Evolutionary conservation across 1,140 invertebrate genomes (phyloP).

Genomic region (Leptonema lineaticorne): DNA sequence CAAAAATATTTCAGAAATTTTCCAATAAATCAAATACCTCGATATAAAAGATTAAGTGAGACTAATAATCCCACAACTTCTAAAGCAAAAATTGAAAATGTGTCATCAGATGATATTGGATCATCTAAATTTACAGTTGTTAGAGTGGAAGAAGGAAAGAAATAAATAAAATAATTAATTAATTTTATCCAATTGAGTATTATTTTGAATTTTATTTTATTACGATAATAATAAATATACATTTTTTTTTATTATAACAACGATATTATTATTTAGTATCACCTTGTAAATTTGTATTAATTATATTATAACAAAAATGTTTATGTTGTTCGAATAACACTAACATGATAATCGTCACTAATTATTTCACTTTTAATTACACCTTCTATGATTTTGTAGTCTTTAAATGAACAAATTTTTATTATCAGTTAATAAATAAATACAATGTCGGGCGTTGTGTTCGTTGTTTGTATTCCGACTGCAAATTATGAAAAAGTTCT

Average conservation of each 20-base stretch:
- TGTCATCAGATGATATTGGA: not conserved
- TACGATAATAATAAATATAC: too few relatives aligned
- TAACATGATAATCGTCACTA: too few relatives aligned
- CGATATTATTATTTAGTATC: not conserved
- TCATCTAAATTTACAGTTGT: slow-evolving; percentile 18
- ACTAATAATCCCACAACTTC: not conserved
- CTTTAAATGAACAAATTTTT: too few relatives aligned
- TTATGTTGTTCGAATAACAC: too few relatives aligned
- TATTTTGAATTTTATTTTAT: not conserved
- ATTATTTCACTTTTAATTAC: not conserved
- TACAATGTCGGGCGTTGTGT: slow-evolving; percentile 61
- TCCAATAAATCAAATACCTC: slow-evolving; percentile 1
- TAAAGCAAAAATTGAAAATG: not conserved
- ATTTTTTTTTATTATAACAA: too few relatives aligned
- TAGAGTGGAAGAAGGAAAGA: not conserved
- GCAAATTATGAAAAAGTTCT: slow-evolving; percentile 59
- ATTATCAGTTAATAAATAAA: too few relatives aligned
- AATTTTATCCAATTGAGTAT: slow-evolving; percentile 2
- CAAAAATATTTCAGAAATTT: slow-evolving; percentile 1
- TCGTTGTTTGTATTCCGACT: slow-evolving; percentile 63
- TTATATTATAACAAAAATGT: not conserved
- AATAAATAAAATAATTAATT: not conserved
- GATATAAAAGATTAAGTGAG: slow-evolving; percentile 15
- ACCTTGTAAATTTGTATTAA: not conserved
- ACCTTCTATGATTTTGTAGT: too few relatives aligned